phyloP scores from a whole-genome alignment of 1,140 invertebrate species.

The Leptinotarsa defecta region DNA sequence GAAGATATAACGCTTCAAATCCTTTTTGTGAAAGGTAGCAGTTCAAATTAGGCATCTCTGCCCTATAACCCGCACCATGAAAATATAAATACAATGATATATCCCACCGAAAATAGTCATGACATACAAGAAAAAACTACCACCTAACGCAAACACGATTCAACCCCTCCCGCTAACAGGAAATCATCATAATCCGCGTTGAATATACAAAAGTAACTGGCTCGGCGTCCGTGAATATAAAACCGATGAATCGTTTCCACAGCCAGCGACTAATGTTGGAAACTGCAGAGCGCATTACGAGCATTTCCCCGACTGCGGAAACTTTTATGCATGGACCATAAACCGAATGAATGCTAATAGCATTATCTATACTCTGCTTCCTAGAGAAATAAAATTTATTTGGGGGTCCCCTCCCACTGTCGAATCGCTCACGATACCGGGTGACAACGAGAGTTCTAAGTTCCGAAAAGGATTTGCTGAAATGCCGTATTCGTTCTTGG shows the following conservation, averaged over 20 bases:
- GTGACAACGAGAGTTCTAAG: not conserved
- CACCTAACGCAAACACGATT: no score
- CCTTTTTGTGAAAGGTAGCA: no score
- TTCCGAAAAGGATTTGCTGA: no score
- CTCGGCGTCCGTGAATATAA: slow-evolving; percentile 16
- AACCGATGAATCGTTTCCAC: slow-evolving; percentile 35
- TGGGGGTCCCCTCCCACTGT: slow-evolving; percentile 1
- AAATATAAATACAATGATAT: no score
- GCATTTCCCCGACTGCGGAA: slow-evolving; percentile 52
- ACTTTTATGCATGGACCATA: slow-evolving; percentile 57
- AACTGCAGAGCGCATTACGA: slow-evolving; percentile 40
- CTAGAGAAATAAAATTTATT: slow-evolving; percentile 50
- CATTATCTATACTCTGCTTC: slow-evolving; percentile 57
- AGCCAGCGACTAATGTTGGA: slow-evolving; percentile 30
- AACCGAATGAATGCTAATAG: slow-evolving; percentile 56
- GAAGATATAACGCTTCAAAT: no score
- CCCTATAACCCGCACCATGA: no score
- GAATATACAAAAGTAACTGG: slow-evolving; percentile 6
- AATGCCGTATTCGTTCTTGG: no score
- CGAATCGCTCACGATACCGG: not conserved
- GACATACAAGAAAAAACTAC: no score
- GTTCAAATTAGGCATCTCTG: no score
- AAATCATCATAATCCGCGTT: slow-evolving; percentile 18
- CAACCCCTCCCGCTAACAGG: not conserved
- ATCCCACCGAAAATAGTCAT: no score